Conservation (phyloP, 2,888 invertebrate genomes). For the Acutogordius australiensis region DNA sequence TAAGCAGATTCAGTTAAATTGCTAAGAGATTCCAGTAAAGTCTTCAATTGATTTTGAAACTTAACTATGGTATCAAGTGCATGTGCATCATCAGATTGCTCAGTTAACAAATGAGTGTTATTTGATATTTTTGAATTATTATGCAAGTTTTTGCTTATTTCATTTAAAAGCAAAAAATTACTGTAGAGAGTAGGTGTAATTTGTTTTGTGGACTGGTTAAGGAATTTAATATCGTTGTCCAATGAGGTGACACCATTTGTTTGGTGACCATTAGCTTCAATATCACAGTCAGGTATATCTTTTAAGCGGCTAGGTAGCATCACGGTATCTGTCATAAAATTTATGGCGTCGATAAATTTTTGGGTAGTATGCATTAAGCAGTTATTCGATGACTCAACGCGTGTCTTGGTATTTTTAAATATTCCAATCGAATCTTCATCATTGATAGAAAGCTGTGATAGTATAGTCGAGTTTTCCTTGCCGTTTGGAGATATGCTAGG, state of each 20-base stretch:
- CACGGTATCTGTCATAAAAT: constrained; percentile 1
- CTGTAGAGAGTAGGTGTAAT: not conserved
- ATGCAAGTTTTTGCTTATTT: not conserved
- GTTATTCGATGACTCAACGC: not conserved
- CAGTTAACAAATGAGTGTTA: not conserved
- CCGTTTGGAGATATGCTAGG: too few relatives aligned
- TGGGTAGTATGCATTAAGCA: not conserved
- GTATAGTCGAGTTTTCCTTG: too few relatives aligned
- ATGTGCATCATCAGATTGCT: not conserved
- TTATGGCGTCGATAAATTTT: not conserved
- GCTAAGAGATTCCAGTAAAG: not conserved
- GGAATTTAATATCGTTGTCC: not conserved
- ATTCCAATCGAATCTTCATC: not conserved
- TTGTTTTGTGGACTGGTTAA: too few relatives aligned
- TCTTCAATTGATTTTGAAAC: not conserved
- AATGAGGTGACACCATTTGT: not conserved
- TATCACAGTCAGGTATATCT: not conserved
- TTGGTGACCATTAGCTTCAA: not conserved
- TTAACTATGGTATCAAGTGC: not conserved
- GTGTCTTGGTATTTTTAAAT: not conserved
- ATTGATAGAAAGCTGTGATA: too few relatives aligned
- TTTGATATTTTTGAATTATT: not conserved
- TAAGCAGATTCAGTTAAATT: constrained; percentile 9
- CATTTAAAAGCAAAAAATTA: not conserved
- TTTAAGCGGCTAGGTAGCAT: constrained; percentile 2